Conservation (phyloP, 2,888 invertebrate species). For the Heteromyza rotundicornis region DNA sequence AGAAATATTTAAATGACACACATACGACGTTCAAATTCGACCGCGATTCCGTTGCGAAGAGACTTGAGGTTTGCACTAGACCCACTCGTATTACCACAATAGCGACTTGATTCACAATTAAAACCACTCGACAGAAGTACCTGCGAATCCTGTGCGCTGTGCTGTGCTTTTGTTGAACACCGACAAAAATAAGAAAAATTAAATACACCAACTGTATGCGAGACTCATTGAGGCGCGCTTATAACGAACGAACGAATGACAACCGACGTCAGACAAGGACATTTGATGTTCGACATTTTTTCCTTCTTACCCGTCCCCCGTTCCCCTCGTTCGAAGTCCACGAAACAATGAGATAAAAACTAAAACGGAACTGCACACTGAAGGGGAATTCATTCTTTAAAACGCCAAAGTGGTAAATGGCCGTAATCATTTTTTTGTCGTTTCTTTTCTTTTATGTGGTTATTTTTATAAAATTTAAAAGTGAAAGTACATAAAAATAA, state of each 20-base stretch:
- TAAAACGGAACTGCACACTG: conserved; percentile 1
- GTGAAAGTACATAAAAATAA: too few relatives aligned
- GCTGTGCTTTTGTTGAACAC: conserved; percentile 37
- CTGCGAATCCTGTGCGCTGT: conserved; percentile 34
- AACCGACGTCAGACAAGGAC: conserved; percentile 41
- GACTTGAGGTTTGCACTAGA: conserved; percentile 18
- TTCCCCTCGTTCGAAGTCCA: conserved; percentile 16
- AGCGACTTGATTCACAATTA: conserved; percentile 61
- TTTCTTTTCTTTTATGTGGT: too few relatives aligned
- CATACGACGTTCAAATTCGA: conserved; percentile 9
- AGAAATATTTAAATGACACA: conserved; percentile 10
- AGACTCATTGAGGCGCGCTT: conserved; percentile 25
- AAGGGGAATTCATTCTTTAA: background rate
- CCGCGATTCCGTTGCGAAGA: background rate
- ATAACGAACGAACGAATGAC: conserved; percentile 17
- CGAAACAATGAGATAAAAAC: conserved; percentile 22
- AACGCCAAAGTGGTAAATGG: background rate
- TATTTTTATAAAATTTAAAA: too few relatives aligned
- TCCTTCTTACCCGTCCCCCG: too few relatives aligned
- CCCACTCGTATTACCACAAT: conserved; percentile 46
- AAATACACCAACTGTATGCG: too few relatives aligned
- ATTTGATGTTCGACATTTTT: too few relatives aligned
- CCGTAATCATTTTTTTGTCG: too few relatives aligned
- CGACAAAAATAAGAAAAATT: too few relatives aligned
- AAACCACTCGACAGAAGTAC: conserved; percentile 50